These are phyloP conservation scores for Pandion haliaetus DNA, from an alignment of 2,113 vertebrate species.

Conservation along the genomic window DNA sequence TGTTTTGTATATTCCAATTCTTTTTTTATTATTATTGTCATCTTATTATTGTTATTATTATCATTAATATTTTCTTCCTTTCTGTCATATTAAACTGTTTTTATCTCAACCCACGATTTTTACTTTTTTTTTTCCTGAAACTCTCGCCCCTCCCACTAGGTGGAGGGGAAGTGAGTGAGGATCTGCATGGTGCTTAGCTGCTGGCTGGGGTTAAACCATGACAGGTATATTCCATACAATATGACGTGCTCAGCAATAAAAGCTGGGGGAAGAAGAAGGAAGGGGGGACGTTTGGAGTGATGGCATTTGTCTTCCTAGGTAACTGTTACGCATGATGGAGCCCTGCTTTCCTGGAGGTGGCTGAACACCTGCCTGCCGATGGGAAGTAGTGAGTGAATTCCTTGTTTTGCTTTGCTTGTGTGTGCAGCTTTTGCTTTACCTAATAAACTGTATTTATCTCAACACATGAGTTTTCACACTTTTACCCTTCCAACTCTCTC, in stretches of 20 bases:
- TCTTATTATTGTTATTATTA: no score
- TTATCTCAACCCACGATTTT: no score
- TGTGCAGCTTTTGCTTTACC: background rate
- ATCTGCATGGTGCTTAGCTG: no score
- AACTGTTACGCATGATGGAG: background rate
- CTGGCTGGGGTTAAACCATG: no score
- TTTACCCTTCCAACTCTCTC: background rate
- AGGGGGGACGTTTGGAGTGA: no score
- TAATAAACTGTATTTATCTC: background rate
- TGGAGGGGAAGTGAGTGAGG: no score
- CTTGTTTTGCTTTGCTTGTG: background rate
- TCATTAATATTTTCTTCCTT: no score
- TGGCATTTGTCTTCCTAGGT: background rate
- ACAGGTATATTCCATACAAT: background rate
- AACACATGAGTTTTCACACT: background rate
- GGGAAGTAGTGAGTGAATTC: background rate
- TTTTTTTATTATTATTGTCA: no score
- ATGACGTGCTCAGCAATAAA: background rate
- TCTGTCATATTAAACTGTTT: no score
- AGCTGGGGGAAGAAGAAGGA: fast-evolving
- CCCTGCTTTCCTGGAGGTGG: background rate
- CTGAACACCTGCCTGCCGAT: background rate
- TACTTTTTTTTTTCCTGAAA: no score
- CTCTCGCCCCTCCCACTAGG: no score
- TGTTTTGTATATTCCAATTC: no score